Conservation (phyloP, 2,113 vertebrate genomes). For the Nothoprocta pentlandii region DNA sequence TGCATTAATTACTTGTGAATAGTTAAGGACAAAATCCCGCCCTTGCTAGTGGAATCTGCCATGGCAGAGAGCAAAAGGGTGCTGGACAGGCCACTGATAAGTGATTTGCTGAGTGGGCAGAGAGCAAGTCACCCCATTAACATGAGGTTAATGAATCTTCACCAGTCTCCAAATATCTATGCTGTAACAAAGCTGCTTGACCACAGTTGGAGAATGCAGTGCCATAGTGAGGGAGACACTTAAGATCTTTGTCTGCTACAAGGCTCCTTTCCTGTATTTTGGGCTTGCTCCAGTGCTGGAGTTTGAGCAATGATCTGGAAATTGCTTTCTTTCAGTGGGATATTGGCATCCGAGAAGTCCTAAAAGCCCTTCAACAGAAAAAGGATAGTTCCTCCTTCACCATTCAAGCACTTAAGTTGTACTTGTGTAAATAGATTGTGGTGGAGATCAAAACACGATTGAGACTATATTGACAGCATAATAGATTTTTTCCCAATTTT, state of each 20-base stretch:
- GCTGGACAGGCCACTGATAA: rapidly evolving
- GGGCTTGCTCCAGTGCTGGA: not conserved
- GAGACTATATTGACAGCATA: not conserved
- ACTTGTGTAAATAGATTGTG: not conserved
- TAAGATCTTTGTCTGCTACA: not conserved
- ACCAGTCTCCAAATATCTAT: not conserved
- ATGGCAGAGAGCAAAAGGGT: not conserved
- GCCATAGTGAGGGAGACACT: not conserved
- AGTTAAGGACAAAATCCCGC: conserved; percentile 68
- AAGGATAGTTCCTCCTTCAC: rapidly evolving
- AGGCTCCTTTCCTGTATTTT: not conserved
- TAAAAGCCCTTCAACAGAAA: not conserved
- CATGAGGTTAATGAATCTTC: not conserved
- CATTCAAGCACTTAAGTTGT: not conserved
- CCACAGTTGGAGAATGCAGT: rapidly evolving
- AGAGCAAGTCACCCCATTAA: not conserved
- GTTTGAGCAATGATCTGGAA: not conserved
- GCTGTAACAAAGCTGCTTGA: not conserved
- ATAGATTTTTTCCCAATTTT: not conserved
- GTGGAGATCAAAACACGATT: not conserved
- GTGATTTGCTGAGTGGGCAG: not conserved
- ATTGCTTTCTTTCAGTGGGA: not conserved
- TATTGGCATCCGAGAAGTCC: not conserved
- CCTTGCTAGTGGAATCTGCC: conserved; percentile 13
- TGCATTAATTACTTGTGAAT: conserved; percentile 75